A percentile compares a stretch with the other conserved stretches of the same genome.
Conservation (phyloP, 2,113 vertebrate genomes). For the Platysternon megacephalum region DNA sequence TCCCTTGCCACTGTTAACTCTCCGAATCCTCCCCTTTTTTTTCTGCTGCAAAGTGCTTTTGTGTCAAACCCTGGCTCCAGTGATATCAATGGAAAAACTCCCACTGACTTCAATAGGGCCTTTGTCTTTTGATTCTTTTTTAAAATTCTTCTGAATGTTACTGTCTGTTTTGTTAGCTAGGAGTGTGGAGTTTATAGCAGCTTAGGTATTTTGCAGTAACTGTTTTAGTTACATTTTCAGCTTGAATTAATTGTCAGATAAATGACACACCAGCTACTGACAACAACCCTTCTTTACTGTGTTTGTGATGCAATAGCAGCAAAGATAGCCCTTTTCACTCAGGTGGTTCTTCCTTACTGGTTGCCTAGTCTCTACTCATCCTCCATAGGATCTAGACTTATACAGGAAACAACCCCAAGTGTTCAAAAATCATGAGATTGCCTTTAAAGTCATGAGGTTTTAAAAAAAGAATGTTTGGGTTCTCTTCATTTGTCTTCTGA, state of each 20-base stretch:
- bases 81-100: not conserved
- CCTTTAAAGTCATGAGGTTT: not conserved
- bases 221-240: not conserved
- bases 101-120: not conserved
- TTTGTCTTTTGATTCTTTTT: not conserved
- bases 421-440: not conserved
- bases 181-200: not conserved
- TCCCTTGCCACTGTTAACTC: not conserved
- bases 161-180: not conserved
- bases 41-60: not conserved
- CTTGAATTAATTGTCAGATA: not conserved
- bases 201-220: not conserved
- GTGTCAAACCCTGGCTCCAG: not conserved
- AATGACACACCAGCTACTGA: not conserved
- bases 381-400: not conserved
- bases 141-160: not conserved
- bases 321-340: not conserved
- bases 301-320: not conserved
- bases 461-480: too few relatives aligned
- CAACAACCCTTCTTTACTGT: not conserved
- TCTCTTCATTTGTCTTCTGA: too few relatives aligned
- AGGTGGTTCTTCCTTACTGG: not conserved
- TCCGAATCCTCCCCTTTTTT: not conserved
- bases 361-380: not conserved
- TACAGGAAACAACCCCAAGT: not conserved